These are phyloP conservation scores for Anas flavirostris DNA, from an alignment of 2,797 vertebrate species.

Conservation along the genomic window DNA sequence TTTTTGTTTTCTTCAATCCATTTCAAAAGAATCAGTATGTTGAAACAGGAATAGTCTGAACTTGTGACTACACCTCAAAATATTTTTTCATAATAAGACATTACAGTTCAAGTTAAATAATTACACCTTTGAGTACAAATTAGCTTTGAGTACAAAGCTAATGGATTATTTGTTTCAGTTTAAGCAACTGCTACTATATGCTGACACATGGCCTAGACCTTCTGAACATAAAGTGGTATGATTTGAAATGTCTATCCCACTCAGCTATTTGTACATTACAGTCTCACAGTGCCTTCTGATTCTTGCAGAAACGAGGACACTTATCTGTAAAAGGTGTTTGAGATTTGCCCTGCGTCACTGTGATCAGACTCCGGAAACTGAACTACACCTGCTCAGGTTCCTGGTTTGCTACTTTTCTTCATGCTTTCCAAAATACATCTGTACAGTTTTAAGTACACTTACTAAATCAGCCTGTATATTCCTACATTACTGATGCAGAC, in stretches of 20 bases:
- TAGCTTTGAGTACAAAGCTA: background rate
- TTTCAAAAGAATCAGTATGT: background rate
- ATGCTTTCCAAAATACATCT: background rate
- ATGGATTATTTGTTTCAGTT: background rate
- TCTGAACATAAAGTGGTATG: background rate
- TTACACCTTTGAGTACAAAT: background rate
- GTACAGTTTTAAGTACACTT: background rate
- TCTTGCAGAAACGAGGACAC: background rate
- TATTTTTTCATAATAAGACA: background rate
- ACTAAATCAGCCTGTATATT: background rate
- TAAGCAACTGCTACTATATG: background rate
- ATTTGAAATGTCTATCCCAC: background rate
- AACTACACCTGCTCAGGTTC: background rate
- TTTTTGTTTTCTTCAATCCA: background rate
- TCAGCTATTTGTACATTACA: background rate
- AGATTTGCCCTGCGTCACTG: background rate
- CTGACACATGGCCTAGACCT: background rate
- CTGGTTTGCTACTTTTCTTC: background rate
- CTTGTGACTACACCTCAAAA: rapidly evolving
- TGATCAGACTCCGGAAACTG: background rate
- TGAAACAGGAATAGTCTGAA: background rate
- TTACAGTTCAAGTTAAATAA: background rate
- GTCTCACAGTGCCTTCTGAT: background rate
- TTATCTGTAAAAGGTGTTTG: background rate
- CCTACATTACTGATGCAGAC: background rate